Base-by-base conservation (phyloP, 2,797 vertebrate genomes). In the Chromis chromis region DNA sequence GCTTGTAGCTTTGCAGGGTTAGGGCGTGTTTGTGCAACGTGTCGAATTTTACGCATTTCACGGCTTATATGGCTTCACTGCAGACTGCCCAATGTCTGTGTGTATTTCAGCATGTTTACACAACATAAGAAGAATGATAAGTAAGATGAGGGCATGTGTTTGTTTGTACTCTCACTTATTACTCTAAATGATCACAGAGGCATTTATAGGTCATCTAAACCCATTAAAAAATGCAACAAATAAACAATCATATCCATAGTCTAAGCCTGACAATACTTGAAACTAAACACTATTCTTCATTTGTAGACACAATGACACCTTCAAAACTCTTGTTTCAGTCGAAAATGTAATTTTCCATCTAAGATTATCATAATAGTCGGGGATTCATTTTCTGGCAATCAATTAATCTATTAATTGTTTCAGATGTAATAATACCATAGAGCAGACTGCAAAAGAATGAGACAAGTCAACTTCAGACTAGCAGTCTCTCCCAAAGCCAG, bases 1-100 rank as follows among this genome's bases (percentile, higher is more conserved):
- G 81, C 76, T 84, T 69, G 52, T 11, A 68, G 66, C 46, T 72
- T 62, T 70, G 62, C 27, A 57, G 31, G 33, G 36, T 25, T 65
- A 40, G 55, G 52, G 33, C 55, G 71, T 60, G 76, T 80, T 78
- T 63, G 64, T 67, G 24, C 57, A 74, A 22, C 22, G 54, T 61
- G 59, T 36, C 42, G 49, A 2, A 3, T 70, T 76, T 57, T 53
- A 62, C 24, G 54, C 42, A 65, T 42, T 46, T 46, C 44, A 46
- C 7, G 8, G 44, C 44, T 42, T 42, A 40, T 40, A 14, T 3
- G 11, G 39, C 4, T 44, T 44, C 42, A 44, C 42, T 17, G 42
- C 17, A 46, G 19, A 46, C 44, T n/a, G 6, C n/a, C 44, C 17
- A 46, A n/a, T 46, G 8, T 12, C 12, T 36, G 33, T 36, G 33